These are phyloP conservation scores for Ivindomyrus marchei DNA, from an alignment of 2,113 vertebrate species.

Conservation along the genomic window DNA sequence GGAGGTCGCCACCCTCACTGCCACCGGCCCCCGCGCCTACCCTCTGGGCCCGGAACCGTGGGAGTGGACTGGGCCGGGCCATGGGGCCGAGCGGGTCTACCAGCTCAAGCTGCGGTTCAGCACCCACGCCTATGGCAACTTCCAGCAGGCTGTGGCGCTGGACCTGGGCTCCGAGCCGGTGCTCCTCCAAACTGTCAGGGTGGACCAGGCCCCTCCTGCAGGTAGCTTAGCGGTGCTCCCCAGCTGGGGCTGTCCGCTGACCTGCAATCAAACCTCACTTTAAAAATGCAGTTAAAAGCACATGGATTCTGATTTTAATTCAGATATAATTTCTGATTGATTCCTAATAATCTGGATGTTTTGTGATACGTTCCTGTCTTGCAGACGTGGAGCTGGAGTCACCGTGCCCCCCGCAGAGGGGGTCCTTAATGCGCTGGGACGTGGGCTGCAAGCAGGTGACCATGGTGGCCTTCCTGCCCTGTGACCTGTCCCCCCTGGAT, in stretches of 20 bases:
- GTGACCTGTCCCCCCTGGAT: slow-evolving; percentile 7
- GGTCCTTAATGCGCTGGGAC: slow-evolving; percentile 15
- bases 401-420: neutral
- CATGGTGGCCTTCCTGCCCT: slow-evolving; percentile 23
- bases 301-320: neutral
- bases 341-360: neutral
- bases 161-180: slow-evolving; percentile 30
- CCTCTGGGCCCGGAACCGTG: neutral
- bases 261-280: neutral
- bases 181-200: slow-evolving; percentile 22
- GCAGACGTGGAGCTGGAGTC: slow-evolving; percentile 1
- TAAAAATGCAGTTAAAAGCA: neutral
- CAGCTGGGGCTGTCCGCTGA: neutral
- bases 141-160: slow-evolving; percentile 27
- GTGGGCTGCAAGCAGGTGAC: slow-evolving; percentile 19
- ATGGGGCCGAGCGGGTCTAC: slow-evolving; percentile 13
- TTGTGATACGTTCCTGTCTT: neutral
- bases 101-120: slow-evolving; percentile 21
- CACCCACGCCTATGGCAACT: slow-evolving; percentile 18
- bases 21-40: slow-evolving; percentile 11
- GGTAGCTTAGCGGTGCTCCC: neutral
- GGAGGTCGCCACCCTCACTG: slow-evolving; percentile 15
- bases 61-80: slow-evolving; percentile 22
- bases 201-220: neutral
- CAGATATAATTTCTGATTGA: neutral